A percentile compares a stretch with the other conserved stretches of the same genome.
Evolutionary conservation across 2,888 invertebrate species (phyloP).

Genomic region (Rhopalosiphum nymphaeae): DNA sequence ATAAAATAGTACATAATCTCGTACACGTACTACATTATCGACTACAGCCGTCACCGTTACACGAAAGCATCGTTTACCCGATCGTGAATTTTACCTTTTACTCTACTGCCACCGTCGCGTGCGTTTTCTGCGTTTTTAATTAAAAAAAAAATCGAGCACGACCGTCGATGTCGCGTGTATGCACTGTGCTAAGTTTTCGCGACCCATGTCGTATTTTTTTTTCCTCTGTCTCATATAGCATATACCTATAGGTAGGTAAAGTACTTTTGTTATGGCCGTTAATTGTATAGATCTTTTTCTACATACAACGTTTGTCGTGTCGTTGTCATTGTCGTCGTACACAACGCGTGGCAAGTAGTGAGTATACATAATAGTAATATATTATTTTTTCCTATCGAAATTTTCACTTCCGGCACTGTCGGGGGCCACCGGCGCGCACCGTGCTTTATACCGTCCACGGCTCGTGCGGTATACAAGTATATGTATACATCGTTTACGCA

Average conservation of each 20-base stretch:
- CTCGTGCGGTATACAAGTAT: slow-evolving; percentile 14
- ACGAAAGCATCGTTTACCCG: slow-evolving; percentile 42
- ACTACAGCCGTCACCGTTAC: slow-evolving; percentile 1
- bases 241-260: neutral
- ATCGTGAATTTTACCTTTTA: slow-evolving; percentile 37
- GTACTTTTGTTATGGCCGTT: neutral
- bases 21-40: neutral
- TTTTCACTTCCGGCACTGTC: slow-evolving; percentile 55
- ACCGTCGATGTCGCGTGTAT: slow-evolving; percentile 34
- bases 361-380: neutral
- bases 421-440: neutral
- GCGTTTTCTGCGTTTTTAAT: slow-evolving; percentile 52
- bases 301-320: slow-evolving; percentile 14
- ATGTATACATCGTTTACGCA: neutral
- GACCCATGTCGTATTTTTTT: slow-evolving; percentile 8
- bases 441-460: neutral
- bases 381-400: slow-evolving; percentile 37
- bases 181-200: slow-evolving; percentile 10
- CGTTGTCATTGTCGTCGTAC: slow-evolving; percentile 8
- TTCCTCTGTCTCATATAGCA: neutral
- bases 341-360: neutral
- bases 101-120: neutral
- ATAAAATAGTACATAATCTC: neutral
- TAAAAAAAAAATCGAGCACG: slow-evolving; percentile 58
- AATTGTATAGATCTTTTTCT: slow-evolving; percentile 40